Conservation (phyloP, 1,140 invertebrate genomes). For the Oryctes rhinoceros region DNA sequence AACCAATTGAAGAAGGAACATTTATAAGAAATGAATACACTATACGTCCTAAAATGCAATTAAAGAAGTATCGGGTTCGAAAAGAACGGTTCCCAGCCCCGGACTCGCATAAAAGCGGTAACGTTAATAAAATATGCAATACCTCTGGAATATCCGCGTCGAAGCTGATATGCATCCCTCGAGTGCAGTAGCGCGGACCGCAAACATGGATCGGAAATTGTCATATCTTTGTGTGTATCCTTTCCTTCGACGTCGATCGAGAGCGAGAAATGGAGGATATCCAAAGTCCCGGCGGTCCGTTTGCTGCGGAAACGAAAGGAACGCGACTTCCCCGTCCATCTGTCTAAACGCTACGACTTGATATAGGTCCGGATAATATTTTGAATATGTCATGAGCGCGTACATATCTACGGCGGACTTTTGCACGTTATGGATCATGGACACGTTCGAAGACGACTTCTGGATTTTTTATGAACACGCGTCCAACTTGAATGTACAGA, state of each 20-base stretch:
- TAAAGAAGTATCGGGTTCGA: not conserved
- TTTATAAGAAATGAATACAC: too few species aligned
- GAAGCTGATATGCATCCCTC: constrained; percentile 29
- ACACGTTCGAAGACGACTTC: not conserved
- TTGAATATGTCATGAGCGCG: constrained; percentile 27
- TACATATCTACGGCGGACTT: not conserved
- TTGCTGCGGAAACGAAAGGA: constrained; percentile 2
- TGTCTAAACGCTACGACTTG: constrained; percentile 21
- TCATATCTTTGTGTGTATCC: constrained; percentile 26
- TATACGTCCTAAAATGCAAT: not conserved
- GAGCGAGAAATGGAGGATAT: not conserved
- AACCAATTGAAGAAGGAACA: too few species aligned
- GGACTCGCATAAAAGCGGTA: constrained; percentile 18
- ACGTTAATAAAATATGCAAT: constrained; percentile 35
- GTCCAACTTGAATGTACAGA: constrained; percentile 7
- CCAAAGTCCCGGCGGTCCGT: constrained; percentile 31
- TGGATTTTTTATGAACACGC: constrained; percentile 37
- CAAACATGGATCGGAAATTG: constrained; percentile 33
- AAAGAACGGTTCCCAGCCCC: not conserved
- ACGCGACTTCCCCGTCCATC: not conserved
- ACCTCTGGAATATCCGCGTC: constrained; percentile 25
- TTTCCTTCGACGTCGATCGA: not conserved
- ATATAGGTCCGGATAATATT: constrained; percentile 37
- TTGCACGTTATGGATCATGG: constrained; percentile 18
- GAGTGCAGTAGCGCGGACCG: constrained; percentile 26